Percentiles rank a stretch among this genome's conserved stretches.
These are phyloP conservation scores for Scalopus aquaticus DNA, from an alignment of 2,113 vertebrate species.

Conservation along the genomic window DNA sequence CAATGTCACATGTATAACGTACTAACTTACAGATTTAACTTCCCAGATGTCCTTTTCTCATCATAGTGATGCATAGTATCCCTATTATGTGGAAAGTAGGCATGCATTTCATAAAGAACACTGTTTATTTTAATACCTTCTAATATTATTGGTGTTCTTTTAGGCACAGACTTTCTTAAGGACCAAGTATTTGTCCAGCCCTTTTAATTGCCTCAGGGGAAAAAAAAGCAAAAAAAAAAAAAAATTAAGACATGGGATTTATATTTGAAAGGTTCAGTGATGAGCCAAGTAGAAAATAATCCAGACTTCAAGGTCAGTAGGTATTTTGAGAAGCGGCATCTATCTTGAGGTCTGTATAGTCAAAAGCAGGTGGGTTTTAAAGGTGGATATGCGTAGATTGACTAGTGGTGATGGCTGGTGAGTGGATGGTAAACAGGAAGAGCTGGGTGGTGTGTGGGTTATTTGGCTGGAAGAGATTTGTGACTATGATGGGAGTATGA, in stretches of 20 bases:
- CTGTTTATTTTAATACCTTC: neutral
- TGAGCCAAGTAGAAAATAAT: neutral
- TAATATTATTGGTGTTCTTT: neutral
- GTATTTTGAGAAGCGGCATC: neutral
- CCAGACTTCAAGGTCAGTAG: neutral
- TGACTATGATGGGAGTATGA: accelerated
- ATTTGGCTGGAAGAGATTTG: neutral
- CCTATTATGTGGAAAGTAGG: neutral
- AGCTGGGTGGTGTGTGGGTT: too few relatives aligned
- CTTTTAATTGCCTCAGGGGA: neutral
- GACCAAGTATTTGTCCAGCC: neutral
- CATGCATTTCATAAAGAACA: neutral
- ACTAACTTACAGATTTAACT: neutral
- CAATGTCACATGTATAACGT: neutral
- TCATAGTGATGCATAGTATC: neutral
- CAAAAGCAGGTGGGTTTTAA: neutral
- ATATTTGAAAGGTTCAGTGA: neutral
- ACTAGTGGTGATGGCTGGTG: neutral
- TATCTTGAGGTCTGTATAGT: neutral
- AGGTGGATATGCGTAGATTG: too few relatives aligned
- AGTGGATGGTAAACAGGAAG: neutral
- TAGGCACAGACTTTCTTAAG: neutral
- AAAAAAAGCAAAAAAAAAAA: neutral
- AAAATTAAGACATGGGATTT: neutral
- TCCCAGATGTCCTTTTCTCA: neutral